phyloP scores from a whole-genome alignment of 2,113 vertebrate genomes.

The Narcine bancroftii region DNA sequence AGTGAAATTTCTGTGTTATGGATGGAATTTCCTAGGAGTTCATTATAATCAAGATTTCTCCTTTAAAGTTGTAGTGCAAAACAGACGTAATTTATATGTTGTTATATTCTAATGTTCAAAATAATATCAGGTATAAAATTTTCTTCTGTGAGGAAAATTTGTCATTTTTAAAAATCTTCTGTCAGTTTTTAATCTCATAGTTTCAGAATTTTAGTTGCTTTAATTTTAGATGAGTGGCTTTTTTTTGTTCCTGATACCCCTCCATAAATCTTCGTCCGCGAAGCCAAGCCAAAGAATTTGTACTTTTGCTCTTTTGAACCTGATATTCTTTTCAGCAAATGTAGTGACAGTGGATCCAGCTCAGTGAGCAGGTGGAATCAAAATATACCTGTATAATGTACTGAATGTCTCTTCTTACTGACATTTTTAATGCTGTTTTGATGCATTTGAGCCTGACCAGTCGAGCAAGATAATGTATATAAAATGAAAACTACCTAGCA shows the following conservation, averaged over 20 bases:
- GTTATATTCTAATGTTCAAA: neutral
- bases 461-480: neutral
- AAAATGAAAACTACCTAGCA: neutral
- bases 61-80: conserved; percentile 4
- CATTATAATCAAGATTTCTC: neutral
- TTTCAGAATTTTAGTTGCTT: neutral
- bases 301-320: too few relatives aligned
- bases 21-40: neutral
- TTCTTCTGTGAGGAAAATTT: neutral
- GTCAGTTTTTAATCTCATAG: neutral
- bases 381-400: neutral
- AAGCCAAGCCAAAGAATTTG: too few relatives aligned
- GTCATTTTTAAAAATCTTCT: neutral
- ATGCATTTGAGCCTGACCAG: neutral
- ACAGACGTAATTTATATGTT: neutral
- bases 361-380: neutral
- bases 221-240: neutral
- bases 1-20: neutral
- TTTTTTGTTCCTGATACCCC: neutral
- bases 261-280: too few relatives aligned
- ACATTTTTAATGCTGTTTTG: neutral
- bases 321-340: neutral
- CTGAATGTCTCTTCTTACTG: neutral
- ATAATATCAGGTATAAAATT: neutral
- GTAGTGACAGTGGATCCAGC: neutral